These are phyloP conservation scores for Beaufortia kweichowensis DNA, from an alignment of 2,113 vertebrate species.

Conservation along the genomic window DNA sequence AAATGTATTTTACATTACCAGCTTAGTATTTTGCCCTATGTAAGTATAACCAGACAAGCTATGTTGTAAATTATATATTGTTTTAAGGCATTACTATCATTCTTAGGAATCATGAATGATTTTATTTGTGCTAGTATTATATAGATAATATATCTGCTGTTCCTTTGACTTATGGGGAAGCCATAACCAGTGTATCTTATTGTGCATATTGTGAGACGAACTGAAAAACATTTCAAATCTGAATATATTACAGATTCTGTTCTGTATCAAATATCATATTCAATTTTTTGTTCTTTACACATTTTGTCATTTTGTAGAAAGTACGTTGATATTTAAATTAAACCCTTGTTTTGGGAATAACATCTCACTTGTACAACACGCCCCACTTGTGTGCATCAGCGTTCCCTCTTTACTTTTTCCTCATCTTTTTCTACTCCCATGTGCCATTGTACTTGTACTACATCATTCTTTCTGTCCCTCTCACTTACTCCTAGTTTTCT, in stretches of 20 bases:
- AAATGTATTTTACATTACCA: constrained; percentile 37
- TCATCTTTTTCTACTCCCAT: background rate
- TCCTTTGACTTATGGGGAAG: background rate
- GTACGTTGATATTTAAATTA: background rate
- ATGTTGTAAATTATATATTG: constrained; percentile 23
- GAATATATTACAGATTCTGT: background rate
- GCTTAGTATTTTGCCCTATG: constrained; percentile 20
- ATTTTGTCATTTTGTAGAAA: background rate
- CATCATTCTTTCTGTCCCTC: constrained; percentile 12
- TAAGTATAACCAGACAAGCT: background rate
- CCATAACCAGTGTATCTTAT: background rate
- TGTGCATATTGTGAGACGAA: background rate
- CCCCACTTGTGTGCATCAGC: constrained; percentile 8
- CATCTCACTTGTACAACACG: background rate
- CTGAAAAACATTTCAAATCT: background rate
- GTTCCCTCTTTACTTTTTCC: constrained; percentile 11
- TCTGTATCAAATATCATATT: background rate
- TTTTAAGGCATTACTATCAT: background rate
- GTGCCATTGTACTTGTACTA: background rate
- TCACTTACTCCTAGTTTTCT: constrained; percentile 32
- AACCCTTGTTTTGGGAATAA: background rate
- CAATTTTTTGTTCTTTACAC: background rate
- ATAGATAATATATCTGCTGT: background rate
- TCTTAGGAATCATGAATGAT: no score
- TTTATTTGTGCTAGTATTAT: no score